Evolutionary conservation across 2,888 invertebrate genomes (phyloP).

Genomic region (Brenthis hecate): DNA sequence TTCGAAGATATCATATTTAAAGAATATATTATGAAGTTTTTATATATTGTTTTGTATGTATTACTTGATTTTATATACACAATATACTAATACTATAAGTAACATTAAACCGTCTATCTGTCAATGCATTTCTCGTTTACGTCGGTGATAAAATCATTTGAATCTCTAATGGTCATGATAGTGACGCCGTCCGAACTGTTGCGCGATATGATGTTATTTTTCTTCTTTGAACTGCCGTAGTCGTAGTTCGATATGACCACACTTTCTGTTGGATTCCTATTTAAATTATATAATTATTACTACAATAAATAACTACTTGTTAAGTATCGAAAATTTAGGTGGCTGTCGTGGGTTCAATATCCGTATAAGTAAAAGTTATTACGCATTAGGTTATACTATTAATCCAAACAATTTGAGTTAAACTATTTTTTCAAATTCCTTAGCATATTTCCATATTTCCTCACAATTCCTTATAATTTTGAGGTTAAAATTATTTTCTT

Average conservation of each 20-base stretch:
- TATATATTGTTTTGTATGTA: not conserved
- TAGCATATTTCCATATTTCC: too few species aligned
- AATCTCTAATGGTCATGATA: conserved; percentile 68
- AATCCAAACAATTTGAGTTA: too few species aligned
- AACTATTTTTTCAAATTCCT: too few species aligned
- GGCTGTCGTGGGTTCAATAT: too few species aligned
- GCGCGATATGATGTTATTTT: conserved; percentile 67
- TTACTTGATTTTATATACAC: not conserved
- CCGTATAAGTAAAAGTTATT: too few species aligned
- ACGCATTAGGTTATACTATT: too few species aligned
- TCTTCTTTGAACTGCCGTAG: conserved; percentile 76
- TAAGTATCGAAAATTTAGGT: too few species aligned
- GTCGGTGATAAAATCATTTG: conserved; percentile 65
- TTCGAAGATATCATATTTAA: too few species aligned
- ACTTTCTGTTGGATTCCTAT: conserved; percentile 77
- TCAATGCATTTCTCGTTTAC: conserved; percentile 63
- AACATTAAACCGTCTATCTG: conserved; percentile 54
- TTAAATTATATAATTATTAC: conserved; percentile 4
- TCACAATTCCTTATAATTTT: too few species aligned
- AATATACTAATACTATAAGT: not conserved
- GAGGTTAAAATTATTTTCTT: too few species aligned
- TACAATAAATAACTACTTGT: too few species aligned
- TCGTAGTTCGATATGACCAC: conserved; percentile 79
- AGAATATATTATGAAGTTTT: too few species aligned
- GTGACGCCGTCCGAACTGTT: conserved; percentile 73